phyloP scores from a whole-genome alignment of 2,888 invertebrate species.

The Lepidocyrtoides sp. region DNA sequence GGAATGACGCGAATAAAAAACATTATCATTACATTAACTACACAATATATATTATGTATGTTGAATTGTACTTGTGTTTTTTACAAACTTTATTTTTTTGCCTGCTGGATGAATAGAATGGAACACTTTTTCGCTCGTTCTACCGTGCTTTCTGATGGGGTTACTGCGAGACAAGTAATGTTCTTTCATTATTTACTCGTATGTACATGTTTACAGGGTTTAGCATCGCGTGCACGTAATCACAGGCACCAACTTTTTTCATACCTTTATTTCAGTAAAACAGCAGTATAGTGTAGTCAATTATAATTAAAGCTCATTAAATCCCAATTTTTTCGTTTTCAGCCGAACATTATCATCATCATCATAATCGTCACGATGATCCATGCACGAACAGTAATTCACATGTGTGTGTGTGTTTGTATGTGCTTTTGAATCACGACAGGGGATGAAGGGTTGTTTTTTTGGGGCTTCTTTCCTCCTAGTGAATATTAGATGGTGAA shows the following conservation, averaged over 20 bases:
- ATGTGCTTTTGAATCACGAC: conserved; percentile 38
- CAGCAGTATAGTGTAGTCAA: conserved; percentile 79
- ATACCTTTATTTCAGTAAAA: conserved; percentile 75
- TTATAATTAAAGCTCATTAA: conserved; percentile 80
- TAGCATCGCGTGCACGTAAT: conserved; percentile 78
- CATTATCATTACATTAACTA: conserved; percentile 67
- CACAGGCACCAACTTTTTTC: conserved; percentile 62
- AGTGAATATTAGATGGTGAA: not conserved
- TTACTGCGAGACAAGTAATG: conserved; percentile 6
- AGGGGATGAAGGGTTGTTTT: conserved; percentile 59
- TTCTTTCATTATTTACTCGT: conserved; percentile 50
- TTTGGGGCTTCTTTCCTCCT: not conserved
- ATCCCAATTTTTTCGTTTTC: conserved; percentile 80
- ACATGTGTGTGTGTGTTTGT: conserved; percentile 34
- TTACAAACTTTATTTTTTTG: conserved; percentile 51
- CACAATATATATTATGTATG: conserved; percentile 34
- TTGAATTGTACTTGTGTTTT: conserved; percentile 38
- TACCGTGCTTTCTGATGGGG: conserved; percentile 30
- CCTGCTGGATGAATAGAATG: conserved; percentile 17
- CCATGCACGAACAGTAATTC: conserved; percentile 62
- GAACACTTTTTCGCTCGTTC: conserved; percentile 43
- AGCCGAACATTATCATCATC: conserved; percentile 76
- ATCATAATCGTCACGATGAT: conserved; percentile 76
- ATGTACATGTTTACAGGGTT: conserved; percentile 48
- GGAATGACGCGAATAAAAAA: conserved; percentile 49